Evolutionary conservation across 2,113 vertebrate species (phyloP).

Genomic region (Dolichotis patagonum): DNA sequence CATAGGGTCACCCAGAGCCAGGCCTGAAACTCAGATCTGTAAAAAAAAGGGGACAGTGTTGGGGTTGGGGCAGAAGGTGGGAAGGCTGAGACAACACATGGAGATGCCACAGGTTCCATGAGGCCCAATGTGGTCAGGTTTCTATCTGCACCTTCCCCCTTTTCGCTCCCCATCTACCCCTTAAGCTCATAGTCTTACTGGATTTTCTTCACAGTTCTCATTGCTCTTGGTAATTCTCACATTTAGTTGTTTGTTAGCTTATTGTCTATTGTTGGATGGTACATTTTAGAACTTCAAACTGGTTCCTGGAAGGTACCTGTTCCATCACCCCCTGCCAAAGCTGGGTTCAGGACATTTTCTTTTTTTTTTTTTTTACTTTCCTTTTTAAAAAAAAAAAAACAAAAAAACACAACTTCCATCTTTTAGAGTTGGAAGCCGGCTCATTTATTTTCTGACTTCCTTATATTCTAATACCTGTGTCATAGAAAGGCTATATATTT

Average conservation of each 20-base stretch:
- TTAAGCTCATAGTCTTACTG: background rate
- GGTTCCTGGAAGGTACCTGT: background rate
- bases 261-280: background rate
- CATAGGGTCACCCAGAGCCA: background rate
- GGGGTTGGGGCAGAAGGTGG: background rate
- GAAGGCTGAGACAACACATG: background rate
- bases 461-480: conserved; percentile 21
- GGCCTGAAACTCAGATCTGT: background rate
- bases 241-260: background rate
- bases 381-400: background rate
- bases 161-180: background rate
- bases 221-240: background rate
- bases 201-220: background rate
- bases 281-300: background rate
- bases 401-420: background rate
- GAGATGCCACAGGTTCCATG: too few relatives aligned
- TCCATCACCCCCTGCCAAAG: background rate
- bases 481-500: background rate
- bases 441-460: background rate
- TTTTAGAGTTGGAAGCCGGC: background rate
- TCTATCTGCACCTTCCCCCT: background rate
- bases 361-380: background rate
- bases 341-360: background rate
- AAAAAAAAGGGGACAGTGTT: background rate
- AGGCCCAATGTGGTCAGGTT: background rate